A percentile compares a stretch with the other conserved stretches of the same genome.
phyloP scores from a whole-genome alignment of 2,797 vertebrate genomes.

The Ataeniobius toweri region DNA sequence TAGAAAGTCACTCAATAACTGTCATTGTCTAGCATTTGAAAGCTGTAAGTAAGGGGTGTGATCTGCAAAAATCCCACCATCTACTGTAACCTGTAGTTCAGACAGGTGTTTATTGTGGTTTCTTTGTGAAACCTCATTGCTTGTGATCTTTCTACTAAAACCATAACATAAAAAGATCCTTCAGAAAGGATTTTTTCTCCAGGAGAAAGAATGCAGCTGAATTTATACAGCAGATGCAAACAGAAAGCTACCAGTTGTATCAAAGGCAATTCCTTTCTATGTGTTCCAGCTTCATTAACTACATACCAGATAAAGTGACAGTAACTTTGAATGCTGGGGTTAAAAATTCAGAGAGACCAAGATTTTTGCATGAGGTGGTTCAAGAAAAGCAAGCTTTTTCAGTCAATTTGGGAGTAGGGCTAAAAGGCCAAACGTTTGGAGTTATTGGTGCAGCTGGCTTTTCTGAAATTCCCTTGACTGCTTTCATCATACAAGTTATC shows the following conservation, averaged over 20 bases:
- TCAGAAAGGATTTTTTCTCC: not conserved
- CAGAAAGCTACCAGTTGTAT: not conserved
- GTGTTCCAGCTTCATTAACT: not conserved
- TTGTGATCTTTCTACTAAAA: constrained; percentile 9
- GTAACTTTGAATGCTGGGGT: too few relatives aligned
- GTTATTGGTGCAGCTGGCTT: too few relatives aligned
- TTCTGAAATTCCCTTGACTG: too few relatives aligned
- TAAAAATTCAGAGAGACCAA: not conserved
- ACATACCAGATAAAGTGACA: not conserved
- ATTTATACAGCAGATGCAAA: not conserved
- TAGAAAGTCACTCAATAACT: not conserved
- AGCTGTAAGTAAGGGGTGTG: not conserved
- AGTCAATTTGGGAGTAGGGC: too few relatives aligned
- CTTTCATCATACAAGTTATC: too few relatives aligned
- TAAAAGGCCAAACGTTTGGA: too few relatives aligned
- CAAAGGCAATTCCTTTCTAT: not conserved
- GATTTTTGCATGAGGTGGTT: not conserved
- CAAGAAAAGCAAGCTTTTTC: too few relatives aligned
- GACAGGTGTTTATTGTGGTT: not conserved
- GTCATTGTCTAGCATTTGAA: not conserved
- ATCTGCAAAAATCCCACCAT: not conserved
- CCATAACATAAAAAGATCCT: constrained; percentile 2
- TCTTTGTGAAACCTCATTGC: not conserved
- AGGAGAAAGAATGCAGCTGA: not conserved
- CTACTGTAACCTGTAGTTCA: constrained; percentile 1